These are phyloP conservation scores for Cynopterus brachyotis DNA, from an alignment of 2,113 vertebrate genomes.

Conservation along the genomic window DNA sequence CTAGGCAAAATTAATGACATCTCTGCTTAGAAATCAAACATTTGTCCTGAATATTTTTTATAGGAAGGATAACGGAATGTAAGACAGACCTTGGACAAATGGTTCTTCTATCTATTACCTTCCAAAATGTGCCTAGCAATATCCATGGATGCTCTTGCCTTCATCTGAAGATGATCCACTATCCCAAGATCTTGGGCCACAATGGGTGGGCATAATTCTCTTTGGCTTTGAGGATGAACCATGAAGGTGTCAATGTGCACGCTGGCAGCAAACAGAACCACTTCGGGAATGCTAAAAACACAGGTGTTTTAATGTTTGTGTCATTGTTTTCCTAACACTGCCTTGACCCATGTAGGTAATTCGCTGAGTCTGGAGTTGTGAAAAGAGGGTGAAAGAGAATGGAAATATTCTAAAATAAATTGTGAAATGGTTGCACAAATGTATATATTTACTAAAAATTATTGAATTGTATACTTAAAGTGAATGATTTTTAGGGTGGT, in stretches of 20 bases:
- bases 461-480: neutral
- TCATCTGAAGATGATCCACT: neutral
- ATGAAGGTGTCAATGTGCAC: neutral
- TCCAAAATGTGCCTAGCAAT: neutral
- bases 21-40: neutral
- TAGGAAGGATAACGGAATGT: neutral
- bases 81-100: neutral
- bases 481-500: neutral
- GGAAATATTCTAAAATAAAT: neutral
- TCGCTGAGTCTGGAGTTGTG: neutral
- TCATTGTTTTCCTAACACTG: neutral
- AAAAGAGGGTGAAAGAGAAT: neutral
- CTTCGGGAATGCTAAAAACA: neutral
- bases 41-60: neutral
- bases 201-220: neutral
- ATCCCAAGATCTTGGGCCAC: neutral
- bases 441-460: neutral
- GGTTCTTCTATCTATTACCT: neutral
- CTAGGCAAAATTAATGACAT: neutral
- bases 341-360: neutral
- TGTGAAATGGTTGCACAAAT: neutral
- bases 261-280: neutral
- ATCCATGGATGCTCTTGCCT: neutral
- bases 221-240: neutral
- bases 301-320: accelerated